Base-by-base conservation (phyloP, 2,113 vertebrate species). In the Hucho hucho region DNA sequence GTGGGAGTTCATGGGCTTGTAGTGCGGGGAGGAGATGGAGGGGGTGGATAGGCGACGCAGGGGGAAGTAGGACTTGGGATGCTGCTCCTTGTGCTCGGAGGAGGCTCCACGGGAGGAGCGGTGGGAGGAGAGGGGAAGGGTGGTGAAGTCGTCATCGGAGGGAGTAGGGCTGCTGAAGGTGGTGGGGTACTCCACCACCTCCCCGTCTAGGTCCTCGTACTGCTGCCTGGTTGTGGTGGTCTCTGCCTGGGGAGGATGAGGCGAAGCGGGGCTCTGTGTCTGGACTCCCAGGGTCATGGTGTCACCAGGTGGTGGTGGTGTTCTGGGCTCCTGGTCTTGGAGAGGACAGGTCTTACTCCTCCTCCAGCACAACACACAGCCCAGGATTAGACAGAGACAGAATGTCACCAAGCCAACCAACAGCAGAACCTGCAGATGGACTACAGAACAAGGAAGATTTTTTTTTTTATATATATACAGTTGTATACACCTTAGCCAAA, bases 341-440 rank as follows among this genome's bases (percentile, higher is more conserved):
- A 20, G 59, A 29, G 73, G 59, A 67, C 72, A 84, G 24, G 47
- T 58, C 4, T 75, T 74, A 24, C 78, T 87, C 12, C 65, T 86
- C 70, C 75, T 76, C 87, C 91, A 91, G 80, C 93, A 95, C 32
- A 93, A 11, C 7, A 92, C n/a, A 12, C 94, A 96, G 75, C 94
- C 91, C 76, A 95, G 85, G 26, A 95, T 72, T 76, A 93, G 78
- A 77, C 82, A 88, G 81, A 94, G 88, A 75, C 90, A 94, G 20
- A 95, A 91, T 2, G 92, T 53, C 2, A 89, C 85, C 56, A 94
- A 87, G 18, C 92, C 94, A 0, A 85, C 71, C 5, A 91, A 71
- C 6, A 95, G 90, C 64, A 94, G 88, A 49, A 91, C 49, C 87
- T 93, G 94, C 59, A 93, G 86, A 72, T 90, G 90, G 74, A 83